Evolutionary conservation across 2,888 invertebrate genomes (phyloP).

Genomic region (Calliopum simillimum): DNA sequence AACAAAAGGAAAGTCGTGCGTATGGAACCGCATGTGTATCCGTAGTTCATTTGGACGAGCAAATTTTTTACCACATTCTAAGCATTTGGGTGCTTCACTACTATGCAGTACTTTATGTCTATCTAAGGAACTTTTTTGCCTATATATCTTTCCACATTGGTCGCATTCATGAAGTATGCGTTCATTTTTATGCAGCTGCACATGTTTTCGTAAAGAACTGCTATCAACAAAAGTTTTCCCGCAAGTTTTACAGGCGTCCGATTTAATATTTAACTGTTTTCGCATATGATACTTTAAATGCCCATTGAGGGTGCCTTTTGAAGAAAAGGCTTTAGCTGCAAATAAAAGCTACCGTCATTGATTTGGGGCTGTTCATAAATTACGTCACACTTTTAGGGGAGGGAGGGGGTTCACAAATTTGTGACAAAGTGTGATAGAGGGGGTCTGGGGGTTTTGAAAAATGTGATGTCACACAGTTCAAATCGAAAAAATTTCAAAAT

Average conservation of each 20-base stretch:
- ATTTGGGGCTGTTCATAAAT: too few species aligned
- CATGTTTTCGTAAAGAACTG: slow-evolving; percentile 48
- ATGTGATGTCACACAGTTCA: too few species aligned
- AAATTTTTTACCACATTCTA: slow-evolving; percentile 46
- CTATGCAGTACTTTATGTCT: slow-evolving; percentile 51
- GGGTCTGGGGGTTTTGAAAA: too few species aligned
- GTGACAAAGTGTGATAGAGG: too few species aligned
- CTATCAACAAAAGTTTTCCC: slow-evolving; percentile 50
- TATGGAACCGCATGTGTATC: slow-evolving; percentile 53
- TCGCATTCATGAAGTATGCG: slow-evolving; percentile 47
- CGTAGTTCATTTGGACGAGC: slow-evolving; percentile 50
- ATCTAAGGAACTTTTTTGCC: slow-evolving; percentile 47
- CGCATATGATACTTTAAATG: slow-evolving; percentile 49
- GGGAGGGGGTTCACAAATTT: too few species aligned
- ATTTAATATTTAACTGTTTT: slow-evolving; percentile 45
- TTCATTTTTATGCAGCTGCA: slow-evolving; percentile 47
- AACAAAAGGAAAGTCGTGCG: slow-evolving; percentile 49
- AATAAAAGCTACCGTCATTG: slow-evolving; percentile 3
- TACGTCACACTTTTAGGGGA: too few species aligned
- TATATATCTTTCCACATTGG: slow-evolving; percentile 47
- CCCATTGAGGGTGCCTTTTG: slow-evolving; percentile 46
- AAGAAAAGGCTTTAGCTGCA: slow-evolving; percentile 48
- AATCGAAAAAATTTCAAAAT: too few species aligned
- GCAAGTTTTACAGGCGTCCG: slow-evolving; percentile 51
- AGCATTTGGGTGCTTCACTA: slow-evolving; percentile 48